These are phyloP conservation scores for Aphidius colemani DNA, from an alignment of 2,888 invertebrate species.

Conservation along the genomic window DNA sequence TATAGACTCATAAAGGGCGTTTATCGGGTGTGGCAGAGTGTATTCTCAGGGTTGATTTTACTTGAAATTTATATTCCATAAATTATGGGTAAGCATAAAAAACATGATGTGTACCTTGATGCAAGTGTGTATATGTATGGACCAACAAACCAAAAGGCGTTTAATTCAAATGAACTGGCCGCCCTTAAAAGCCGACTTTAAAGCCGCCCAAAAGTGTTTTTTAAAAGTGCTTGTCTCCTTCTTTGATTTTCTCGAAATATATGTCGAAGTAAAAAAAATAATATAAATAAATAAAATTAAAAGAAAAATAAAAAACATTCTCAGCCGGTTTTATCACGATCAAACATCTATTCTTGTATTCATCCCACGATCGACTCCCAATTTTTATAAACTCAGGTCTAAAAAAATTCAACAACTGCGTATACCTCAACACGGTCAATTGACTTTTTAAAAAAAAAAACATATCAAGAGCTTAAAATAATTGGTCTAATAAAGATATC, in stretches of 20 bases:
- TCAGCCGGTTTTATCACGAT: conserved; percentile 2
- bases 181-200: conserved; percentile 37
- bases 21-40: conserved; percentile 19
- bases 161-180: conserved; percentile 36
- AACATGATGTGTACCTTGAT: conserved; percentile 25
- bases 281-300: background rate
- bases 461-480: no score
- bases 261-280: conserved; percentile 13
- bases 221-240: conserved; percentile 26
- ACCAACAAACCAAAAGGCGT: no score
- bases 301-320: no score
- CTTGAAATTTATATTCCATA: conserved; percentile 39
- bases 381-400: background rate
- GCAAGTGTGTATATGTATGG: no score
- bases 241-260: no score
- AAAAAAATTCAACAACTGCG: no score
- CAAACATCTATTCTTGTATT: conserved; percentile 1
- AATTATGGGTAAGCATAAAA: conserved; percentile 33
- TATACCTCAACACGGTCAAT: no score
- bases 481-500: no score
- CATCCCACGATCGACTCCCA: background rate
- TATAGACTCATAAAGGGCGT: conserved; percentile 16
- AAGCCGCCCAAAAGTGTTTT: conserved; percentile 38
- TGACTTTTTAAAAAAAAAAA: no score
- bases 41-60: conserved; percentile 33